Evolutionary conservation across 2,797 vertebrate species (phyloP), one percentile per base, ranked within the genome.

Genomic region (Danio choprae): DNA sequence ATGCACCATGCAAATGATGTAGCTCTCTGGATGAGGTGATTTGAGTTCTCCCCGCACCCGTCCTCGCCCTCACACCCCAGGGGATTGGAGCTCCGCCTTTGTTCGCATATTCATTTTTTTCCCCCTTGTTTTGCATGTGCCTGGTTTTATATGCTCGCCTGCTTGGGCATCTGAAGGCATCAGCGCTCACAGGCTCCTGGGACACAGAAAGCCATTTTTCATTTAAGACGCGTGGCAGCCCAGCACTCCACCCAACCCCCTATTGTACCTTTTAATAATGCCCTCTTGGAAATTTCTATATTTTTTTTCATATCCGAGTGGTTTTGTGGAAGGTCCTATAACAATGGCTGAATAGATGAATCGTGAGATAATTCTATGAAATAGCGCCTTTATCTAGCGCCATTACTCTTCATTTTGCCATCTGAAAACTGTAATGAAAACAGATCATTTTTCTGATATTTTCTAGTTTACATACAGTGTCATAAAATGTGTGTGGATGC

Each of bases 1-100:
- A 86, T 82, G 79, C 74, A 71, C 62, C 79, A 81, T 81, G 81
- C 81, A 83, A 76, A 80, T 79, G 69, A 86, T 36, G 64, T 60
- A 5, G 46, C 46, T 13, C 40, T 55, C 55, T 81, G 74, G 79
- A 59, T 70, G 71, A 72, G 76, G 73, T 72, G 75, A 85, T 79
- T 84, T 86, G 58, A 51, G 46, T n/a, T 63, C 60, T 71, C 46
- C 18, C 59, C 65, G 2, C 63, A 18, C 38, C 36, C 43, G 53
- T 43, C 60, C 50, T 18, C 12, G 2, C 18, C 4, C 53, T 50
- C 71, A 11, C 48, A 68, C 76, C 76, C 73, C 50, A 55, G 74
- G 80, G 77, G 53, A 74, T 51, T 29, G 58, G 51, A 77, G 69
- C 40, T 77, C 75, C 38, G 40, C 50, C 74, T 77, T 75, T 72